phyloP scores from a whole-genome alignment of 1,140 invertebrate species.

The Panagrolaimus sp. region DNA sequence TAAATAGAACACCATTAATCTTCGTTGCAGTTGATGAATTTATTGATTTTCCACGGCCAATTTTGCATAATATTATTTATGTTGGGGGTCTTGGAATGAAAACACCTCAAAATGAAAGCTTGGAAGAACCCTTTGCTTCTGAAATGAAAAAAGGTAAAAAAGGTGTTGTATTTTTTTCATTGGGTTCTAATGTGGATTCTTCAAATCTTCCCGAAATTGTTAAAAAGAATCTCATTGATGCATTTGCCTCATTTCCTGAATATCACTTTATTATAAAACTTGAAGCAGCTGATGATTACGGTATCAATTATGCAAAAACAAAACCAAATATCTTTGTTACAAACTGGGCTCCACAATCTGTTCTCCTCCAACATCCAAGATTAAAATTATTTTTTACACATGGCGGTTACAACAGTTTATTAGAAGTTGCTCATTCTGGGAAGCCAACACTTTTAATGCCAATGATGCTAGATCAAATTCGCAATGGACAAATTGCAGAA shows the following conservation, averaged over 20 bases:
- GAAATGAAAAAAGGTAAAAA: slow-evolving; percentile 10
- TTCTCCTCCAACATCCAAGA: slow-evolving; percentile 18
- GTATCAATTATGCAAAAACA: background rate
- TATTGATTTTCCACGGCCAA: slow-evolving; percentile 23
- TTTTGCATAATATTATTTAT: slow-evolving; percentile 19
- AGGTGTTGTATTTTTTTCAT: slow-evolving; percentile 23
- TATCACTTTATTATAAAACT: slow-evolving; percentile 28
- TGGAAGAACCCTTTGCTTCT: background rate
- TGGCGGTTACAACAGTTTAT: slow-evolving; percentile 39
- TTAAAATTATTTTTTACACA: slow-evolving; percentile 43
- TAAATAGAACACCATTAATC: slow-evolving; percentile 10
- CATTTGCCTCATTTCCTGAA: slow-evolving; percentile 14
- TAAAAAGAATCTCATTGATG: slow-evolving; percentile 18
- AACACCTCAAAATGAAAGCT: background rate
- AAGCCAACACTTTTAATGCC: slow-evolving; percentile 32
- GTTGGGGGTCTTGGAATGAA: slow-evolving; percentile 17
- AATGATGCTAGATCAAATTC: slow-evolving; percentile 39
- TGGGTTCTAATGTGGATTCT: slow-evolving; percentile 20
- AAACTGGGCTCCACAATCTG: background rate
- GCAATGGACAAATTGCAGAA: slow-evolving; percentile 27
- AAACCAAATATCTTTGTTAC: background rate
- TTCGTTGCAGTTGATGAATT: slow-evolving; percentile 30
- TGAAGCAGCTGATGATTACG: slow-evolving; percentile 13
- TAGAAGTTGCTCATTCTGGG: slow-evolving; percentile 34
- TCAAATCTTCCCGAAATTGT: slow-evolving; percentile 9